Base-by-base conservation (phyloP, 2,888 invertebrate genomes). In the Trissoscelio sp. region DNA sequence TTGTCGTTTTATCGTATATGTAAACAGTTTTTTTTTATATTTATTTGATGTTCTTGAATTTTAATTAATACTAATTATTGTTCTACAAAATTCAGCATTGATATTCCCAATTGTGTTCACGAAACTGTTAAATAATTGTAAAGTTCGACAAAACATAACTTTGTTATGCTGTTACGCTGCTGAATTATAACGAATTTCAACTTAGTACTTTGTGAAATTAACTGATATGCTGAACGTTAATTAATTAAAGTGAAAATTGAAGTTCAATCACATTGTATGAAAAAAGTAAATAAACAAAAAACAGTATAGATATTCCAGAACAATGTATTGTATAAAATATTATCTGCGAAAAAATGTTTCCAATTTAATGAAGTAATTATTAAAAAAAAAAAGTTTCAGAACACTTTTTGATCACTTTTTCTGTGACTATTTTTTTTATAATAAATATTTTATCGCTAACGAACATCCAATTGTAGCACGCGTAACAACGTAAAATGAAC, bases 351-450 rank as follows among this genome's bases (percentile, higher is more conserved):
- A 44, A 46, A 62, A 62, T 46, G 34, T 51, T 34, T 18, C 37
- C 16, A 12, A 3, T 53, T 53, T 53, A 42, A 67, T 42, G 42
- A 67, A 39, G 16, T 18, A 67, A 67, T 53, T 53, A 67, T 67
- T 48, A 39, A 12, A 60, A 44, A 44, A 48, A 24, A 51, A 64
- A 48, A 48, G 24, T 64, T 46, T 34, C 34, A 11, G n/a, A 66
- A 51, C 51, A 3, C 14, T n/a, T 39, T 51, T 51, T 24, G 22
- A 24, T 37, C 24, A n/a, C 37, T 37, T 66, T 64, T 31, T 7
- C 12, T 11, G 31, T 11, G 24, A 62, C 28, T n/a, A n/a, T 16
- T 46, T 62, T 58, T 44, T 48, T 31, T 34, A 20, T 3, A 44
- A 18, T 11, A 44, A 44, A 1, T 44, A 44, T 62, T 44, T 62